Evolutionary conservation across 2,797 vertebrate species (phyloP).

Genomic region (Echeneis naucrates): DNA sequence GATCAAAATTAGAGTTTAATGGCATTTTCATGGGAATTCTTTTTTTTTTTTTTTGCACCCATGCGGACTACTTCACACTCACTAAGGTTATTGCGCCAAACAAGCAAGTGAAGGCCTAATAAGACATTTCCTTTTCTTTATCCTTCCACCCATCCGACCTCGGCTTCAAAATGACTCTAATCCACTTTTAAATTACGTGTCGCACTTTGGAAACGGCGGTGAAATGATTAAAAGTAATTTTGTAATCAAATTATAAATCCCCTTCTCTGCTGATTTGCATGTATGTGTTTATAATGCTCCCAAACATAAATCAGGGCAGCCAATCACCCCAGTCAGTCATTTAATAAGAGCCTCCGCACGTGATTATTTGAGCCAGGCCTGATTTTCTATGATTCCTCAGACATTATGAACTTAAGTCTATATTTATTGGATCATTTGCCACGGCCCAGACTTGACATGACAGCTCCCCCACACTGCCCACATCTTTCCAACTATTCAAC

Average conservation of each 20-base stretch:
- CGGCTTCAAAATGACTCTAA: not conserved
- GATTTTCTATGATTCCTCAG: not conserved
- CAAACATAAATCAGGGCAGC: slow-evolving; percentile 5
- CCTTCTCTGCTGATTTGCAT: not conserved
- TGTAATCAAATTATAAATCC: slow-evolving; percentile 3
- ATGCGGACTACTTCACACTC: too few species aligned
- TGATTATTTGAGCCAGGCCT: not conserved
- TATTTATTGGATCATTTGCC: not conserved
- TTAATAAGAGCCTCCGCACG: not conserved
- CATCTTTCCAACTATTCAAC: slow-evolving; percentile 43
- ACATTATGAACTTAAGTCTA: not conserved
- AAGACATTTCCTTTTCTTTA: not conserved
- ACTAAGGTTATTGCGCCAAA: not conserved
- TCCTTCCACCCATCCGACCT: not conserved
- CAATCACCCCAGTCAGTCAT: not conserved
- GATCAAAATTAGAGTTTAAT: not conserved
- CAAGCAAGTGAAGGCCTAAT: not conserved
- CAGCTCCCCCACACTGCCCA: slow-evolving; percentile 17
- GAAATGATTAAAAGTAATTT: not conserved
- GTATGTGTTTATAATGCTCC: not conserved
- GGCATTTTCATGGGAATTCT: not conserved
- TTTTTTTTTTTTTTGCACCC: too few species aligned
- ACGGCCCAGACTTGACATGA: slow-evolving; percentile 1
- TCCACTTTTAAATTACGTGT: too few species aligned
- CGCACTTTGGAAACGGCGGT: not conserved